Conservation (phyloP, 2,888 invertebrate genomes). For the Dryobotodes eremita region DNA sequence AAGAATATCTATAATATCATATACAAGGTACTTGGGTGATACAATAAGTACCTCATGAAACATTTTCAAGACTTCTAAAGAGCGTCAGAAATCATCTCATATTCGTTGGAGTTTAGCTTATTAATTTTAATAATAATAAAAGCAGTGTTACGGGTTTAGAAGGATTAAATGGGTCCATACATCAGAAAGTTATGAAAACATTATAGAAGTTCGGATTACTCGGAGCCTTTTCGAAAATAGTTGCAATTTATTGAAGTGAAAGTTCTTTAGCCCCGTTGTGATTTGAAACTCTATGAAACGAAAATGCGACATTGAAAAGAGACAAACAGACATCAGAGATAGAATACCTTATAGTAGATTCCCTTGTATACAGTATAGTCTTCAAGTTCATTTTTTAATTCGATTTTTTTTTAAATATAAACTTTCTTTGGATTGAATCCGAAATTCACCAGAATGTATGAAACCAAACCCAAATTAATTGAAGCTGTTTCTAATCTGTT, state of each 20-base stretch:
- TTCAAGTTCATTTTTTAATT: too few relatives aligned
- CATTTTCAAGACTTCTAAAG: neutral
- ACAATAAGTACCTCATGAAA: neutral
- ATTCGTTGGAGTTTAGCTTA: conserved; percentile 2
- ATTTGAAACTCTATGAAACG: too few relatives aligned
- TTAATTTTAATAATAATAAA: conserved; percentile 33
- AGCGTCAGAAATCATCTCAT: conserved; percentile 1
- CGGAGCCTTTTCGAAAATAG: conserved; percentile 18
- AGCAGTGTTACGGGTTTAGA: conserved; percentile 11
- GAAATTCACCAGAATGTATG: neutral
- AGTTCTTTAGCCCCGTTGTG: too few relatives aligned
- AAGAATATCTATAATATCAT: conserved; percentile 9
- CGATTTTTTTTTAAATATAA: too few relatives aligned
- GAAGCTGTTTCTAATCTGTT: conserved; percentile 1
- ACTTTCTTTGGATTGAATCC: neutral
- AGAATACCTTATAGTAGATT: too few relatives aligned
- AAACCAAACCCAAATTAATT: neutral
- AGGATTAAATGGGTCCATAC: conserved; percentile 24
- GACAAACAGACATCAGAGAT: too few relatives aligned
- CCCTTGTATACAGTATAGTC: too few relatives aligned
- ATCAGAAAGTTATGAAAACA: conserved; percentile 44
- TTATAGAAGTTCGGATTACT: conserved; percentile 29
- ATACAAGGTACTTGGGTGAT: neutral
- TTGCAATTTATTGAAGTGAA: conserved; percentile 23
- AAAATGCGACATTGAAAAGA: too few relatives aligned